phyloP scores from a whole-genome alignment of 2,113 vertebrate genomes.

The Callipepla californica region DNA sequence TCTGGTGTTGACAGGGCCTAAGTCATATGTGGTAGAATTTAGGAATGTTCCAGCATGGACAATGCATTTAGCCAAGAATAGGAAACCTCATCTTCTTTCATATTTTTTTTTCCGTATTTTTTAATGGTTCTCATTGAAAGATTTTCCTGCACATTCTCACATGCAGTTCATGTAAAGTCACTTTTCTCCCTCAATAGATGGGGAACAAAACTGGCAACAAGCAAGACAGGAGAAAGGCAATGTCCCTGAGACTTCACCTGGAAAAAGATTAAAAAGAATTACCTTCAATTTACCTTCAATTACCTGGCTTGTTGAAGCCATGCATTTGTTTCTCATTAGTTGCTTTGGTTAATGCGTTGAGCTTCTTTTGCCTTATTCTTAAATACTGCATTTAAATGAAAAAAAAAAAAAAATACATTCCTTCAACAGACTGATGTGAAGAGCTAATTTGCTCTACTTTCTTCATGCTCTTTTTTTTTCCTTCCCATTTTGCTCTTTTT shows the following conservation, averaged over 20 bases:
- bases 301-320: background rate
- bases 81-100: conserved; percentile 18
- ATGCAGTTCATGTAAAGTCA: background rate
- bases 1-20: background rate
- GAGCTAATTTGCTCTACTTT: background rate
- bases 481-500: background rate
- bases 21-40: background rate
- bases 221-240: background rate
- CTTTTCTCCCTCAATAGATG: background rate
- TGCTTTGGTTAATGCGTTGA: background rate
- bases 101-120: background rate
- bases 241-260: background rate
- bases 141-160: background rate
- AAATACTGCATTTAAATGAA: background rate
- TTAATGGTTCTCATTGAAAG: background rate
- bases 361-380: conserved; percentile 1
- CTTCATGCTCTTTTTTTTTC: background rate
- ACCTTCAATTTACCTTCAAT: background rate
- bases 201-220: background rate
- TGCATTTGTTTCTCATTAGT: conserved; percentile 47
- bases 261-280: background rate
- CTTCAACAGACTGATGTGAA: background rate
- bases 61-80: background rate
- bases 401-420: background rate
- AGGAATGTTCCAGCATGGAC: background rate